Evolutionary conservation across 2,797 vertebrate genomes (phyloP), one percentile per base, ranked within the genome.

Genomic region (Alauda arvensis): DNA sequence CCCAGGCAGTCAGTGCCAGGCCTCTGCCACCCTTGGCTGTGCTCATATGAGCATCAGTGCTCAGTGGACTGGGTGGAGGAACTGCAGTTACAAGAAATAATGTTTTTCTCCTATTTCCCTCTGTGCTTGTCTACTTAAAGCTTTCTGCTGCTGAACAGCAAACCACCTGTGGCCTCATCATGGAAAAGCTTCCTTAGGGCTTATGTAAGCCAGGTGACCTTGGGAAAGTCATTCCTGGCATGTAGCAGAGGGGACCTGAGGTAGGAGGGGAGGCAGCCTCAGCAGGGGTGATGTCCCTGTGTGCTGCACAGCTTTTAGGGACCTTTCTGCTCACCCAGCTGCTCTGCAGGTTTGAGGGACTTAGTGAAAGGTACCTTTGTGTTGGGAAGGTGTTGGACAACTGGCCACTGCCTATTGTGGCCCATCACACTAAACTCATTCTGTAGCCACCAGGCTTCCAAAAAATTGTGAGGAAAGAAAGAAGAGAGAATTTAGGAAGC

Each of bases 351-450:
- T 33, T 52, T 60, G 53, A 52, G 39, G 28, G n/a, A 7, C 8
- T 28, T n/a, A 6, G 15, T 59, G 28, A 39, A 39, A 66, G 18
- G 13, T 12, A 37, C 12, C 24, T 46, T 52, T 29, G n/a, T 23
- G n/a, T 11, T 52, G 53, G 3, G 24, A 39, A 39, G 13, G 7
- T 39, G 40, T 4, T 18, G 40, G 49, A 49, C 34, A 57, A 62
- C 39, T 0, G 0, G 18, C 7, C 5, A 1, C 56, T 42, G 24
- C 21, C 39, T 5, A 6, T 4, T 26, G 9, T 62, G 46, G 26
- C 33, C n/a, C 3, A 0, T 56, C n/a, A 52, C 18, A 34, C 42
- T 55, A 23, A 40, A 66, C 66, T 53, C 4, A n/a, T 45, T 65
- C 42, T 49, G 29, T 57, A 61, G 43, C 8, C 34, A 65, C 42